Base-by-base conservation (phyloP, 1,140 invertebrate species). In the Monomorium pharaonis region DNA sequence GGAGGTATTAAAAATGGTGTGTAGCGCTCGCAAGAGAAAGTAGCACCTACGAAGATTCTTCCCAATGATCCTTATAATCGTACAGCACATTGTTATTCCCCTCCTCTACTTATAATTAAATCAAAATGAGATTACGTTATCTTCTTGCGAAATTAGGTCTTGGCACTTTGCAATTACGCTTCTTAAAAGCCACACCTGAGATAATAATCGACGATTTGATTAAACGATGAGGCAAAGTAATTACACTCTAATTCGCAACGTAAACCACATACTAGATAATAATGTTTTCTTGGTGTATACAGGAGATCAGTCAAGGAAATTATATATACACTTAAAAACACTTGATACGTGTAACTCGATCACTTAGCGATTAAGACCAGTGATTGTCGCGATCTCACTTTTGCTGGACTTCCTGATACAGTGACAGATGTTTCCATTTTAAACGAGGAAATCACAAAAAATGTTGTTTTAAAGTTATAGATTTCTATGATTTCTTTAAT, bases 21-120 rank as follows among this genome's bases (percentile, higher is more conserved):
- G 33, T 67, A 69, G 42, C 16, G 47, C 49, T 60, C 44, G 7
- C 60, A 65, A 56, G 89, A 90, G 89, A 90, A 90, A 90, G 89
- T 90, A 42, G 72, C 27, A 72, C 77, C 24, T n/a, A 27, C 60
- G 76, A 83, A 67, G 83, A 83, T n/a, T 62, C 72, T 78, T 72
- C 63, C 37, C 60, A 47, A 14, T 85, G 72, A 86, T 37, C 77
- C 58, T 88, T 90, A 85, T 49, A 75, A 78, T 84, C 21, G n/a
- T n/a, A 16, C 42, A 58, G 44, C 30, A 58, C 27, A 30, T 80
- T 60, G 27, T 30, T 18, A 14, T 49, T 3, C 16, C 1, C 12
- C 1, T 9, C 12, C 63, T 63, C 24, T 60, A 16, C 24, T 42
- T 24, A 18, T 12, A 69, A 70, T 69, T 47, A 63, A 63, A 80